Conservation (phyloP, 1,140 invertebrate genomes). For the Neuroterus valhalla region DNA sequence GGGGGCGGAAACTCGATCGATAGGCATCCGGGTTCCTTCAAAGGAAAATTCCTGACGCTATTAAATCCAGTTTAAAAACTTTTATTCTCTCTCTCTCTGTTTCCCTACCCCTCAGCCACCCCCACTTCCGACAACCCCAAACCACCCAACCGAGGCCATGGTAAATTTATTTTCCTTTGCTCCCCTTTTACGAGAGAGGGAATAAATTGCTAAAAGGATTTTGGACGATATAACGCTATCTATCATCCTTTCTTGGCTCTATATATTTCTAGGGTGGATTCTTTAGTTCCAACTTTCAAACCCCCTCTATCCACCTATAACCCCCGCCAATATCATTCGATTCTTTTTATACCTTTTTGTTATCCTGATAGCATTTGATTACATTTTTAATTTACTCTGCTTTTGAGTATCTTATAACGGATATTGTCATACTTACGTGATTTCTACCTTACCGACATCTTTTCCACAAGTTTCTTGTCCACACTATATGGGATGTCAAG, state of each 20-base stretch:
- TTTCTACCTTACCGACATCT: too few species aligned
- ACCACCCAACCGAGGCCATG: constrained; percentile 36
- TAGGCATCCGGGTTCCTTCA: constrained; percentile 66
- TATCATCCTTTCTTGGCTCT: constrained; percentile 42
- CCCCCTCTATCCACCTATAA: constrained; percentile 27
- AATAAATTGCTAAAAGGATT: constrained; percentile 69
- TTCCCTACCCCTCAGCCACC: constrained; percentile 32
- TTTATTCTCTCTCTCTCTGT: constrained; percentile 59
- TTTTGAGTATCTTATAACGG: too few species aligned
- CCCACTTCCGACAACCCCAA: constrained; percentile 19
- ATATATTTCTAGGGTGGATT: constrained; percentile 55
- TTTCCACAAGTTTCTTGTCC: too few species aligned
- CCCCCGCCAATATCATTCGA: not conserved
- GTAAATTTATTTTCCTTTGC: constrained; percentile 61
- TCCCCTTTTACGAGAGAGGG: constrained; percentile 46
- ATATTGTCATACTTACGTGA: too few species aligned
- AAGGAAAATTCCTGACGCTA: constrained; percentile 73
- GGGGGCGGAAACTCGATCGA: constrained; percentile 58
- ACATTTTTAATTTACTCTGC: too few species aligned
- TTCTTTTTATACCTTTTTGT: not conserved
- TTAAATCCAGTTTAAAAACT: constrained; percentile 75
- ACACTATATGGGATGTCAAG: too few species aligned
- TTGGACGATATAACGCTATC: constrained; percentile 59
- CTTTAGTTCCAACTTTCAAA: constrained; percentile 61
- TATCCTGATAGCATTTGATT: not conserved